Evolutionary conservation across 2,888 invertebrate species (phyloP).

Genomic region (Lasioglossum malachurum): DNA sequence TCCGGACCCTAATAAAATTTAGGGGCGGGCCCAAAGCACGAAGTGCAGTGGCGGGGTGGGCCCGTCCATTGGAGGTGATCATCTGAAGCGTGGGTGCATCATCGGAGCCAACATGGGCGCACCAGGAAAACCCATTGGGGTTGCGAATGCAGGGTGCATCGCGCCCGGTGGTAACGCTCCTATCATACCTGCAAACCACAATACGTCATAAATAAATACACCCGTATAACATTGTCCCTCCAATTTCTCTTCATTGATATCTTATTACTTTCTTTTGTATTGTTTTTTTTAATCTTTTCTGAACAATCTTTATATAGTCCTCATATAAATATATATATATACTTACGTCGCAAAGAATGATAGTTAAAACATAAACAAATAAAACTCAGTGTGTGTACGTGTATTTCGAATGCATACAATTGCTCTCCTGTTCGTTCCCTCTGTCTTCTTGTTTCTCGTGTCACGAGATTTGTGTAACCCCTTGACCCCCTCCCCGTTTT

Average conservation of each 20-base stretch:
- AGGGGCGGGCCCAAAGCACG: slow-evolving; percentile 87
- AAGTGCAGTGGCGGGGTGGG: slow-evolving; percentile 86
- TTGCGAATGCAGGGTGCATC: slow-evolving; percentile 86
- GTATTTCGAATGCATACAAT: slow-evolving; percentile 22
- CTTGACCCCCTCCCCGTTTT: background rate
- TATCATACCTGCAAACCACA: slow-evolving; percentile 84
- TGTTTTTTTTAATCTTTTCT: background rate
- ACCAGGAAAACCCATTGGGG: slow-evolving; percentile 86
- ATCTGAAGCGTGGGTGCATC: slow-evolving; percentile 96
- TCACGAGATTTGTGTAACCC: background rate
- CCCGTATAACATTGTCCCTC: background rate
- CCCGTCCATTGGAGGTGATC: slow-evolving; percentile 88
- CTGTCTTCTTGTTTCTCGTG: slow-evolving; percentile 8
- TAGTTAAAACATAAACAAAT: slow-evolving; percentile 35
- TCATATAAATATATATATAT: slow-evolving; percentile 64
- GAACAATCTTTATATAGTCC: slow-evolving; percentile 43
- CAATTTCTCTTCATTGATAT: slow-evolving; percentile 12
- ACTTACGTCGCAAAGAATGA: slow-evolving; percentile 73
- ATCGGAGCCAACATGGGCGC: slow-evolving; percentile 87
- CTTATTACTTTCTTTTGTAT: background rate
- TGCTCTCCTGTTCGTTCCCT: slow-evolving; percentile 23
- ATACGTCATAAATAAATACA: slow-evolving; percentile 37
- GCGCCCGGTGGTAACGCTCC: slow-evolving; percentile 85
- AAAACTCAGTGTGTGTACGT: slow-evolving; percentile 24
- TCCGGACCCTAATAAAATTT: slow-evolving; percentile 72